Base-by-base conservation (phyloP, 2,113 vertebrate genomes). In the Ptilorrhoa leucosticta region DNA sequence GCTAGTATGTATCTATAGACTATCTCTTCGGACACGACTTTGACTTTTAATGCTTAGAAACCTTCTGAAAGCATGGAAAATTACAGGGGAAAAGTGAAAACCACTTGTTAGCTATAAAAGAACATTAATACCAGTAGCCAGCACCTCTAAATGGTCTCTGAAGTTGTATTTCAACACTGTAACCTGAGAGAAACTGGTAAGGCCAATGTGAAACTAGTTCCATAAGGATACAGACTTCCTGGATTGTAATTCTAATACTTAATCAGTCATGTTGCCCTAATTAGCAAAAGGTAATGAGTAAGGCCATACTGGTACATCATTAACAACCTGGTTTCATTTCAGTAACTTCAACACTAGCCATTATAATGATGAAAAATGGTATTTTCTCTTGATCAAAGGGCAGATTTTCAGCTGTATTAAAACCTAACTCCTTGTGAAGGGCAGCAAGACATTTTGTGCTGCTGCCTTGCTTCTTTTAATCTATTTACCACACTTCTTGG, bases 381-480 rank as follows among this genome's bases (percentile, higher is more conserved):
- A 68, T 73, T 73, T 89, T 35, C 40, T 76, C 83, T 71, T 56
- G 17, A 64, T 6, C 3, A 24, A 15, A 78, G 9, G 35, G 7
- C 22, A 93, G 26, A 40, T 51, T 64, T 90, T 53, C 8, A 8
- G 14, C 11, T 82, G 7, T 10, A 77, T 44, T 69, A 23, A 91
- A 73, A 57, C 6, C 47, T 35, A 71, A 3, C 4, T 60, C 11
- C 11, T 54, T n/a, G 4, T 45, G n/a, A 39, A 85, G 13, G 7
- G 21, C 21, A 81, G 12, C 14, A 42, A 47, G 13, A 47, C 0
- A 0, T 54, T 77, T 42, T 64, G 33, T 0, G 0, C 44, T 44
- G 11, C 15, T 77, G 37, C 17, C 11, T 5, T 3, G 6, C 13
- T n/a, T 93, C 47, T 28, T 87, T 66, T 30, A 24, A 71, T 31